Evolutionary conservation across 2,797 vertebrate species (phyloP), one percentile per base, ranked within the genome.

Genomic region (Buceros bicornis): DNA sequence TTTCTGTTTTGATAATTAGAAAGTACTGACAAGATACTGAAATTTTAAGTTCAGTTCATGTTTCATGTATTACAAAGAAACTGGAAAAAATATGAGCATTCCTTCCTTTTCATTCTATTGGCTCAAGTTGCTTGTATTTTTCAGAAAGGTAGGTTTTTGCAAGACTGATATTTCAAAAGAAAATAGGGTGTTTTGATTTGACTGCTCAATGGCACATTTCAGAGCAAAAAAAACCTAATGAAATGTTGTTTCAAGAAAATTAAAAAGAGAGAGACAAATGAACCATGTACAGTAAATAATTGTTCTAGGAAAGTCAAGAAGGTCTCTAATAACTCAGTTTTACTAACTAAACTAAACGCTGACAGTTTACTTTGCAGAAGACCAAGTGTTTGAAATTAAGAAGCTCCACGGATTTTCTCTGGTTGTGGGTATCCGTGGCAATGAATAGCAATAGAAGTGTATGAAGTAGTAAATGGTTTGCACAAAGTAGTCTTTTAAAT

Each of bases 401-500:
- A 66, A 70, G 5, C 73, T 91, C 96, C 47, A 24, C 54, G 80
- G 33, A 83, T 89, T 74, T 58, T 31, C 72, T 94, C 35, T 87
- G 80, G 24, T 82, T 82, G 71, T 84, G 58, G 53, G 87, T 97
- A 94, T 93, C 87, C 8, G 1, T 92, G 79, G 86, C 82, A 85
- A 96, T 93, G 94, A 97, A 91, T 79, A 96, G 66, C 71, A 90
- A 93, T 92, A 82, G 66, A 76, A 28, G 80, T 70, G 35, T 83
- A 90, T 95, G 87, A 97, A 96, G 93, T 40, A 97, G 92, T 73
- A 97, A 98, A 93, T 80, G 56, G 64, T 86, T 91, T 96, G 72
- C 67, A 87, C 83, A 95, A 83, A 97, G 94, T 81, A 89, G 90
- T 61, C 92, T 97, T 97, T 97, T 97, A 97, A 97, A 97, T 97